phyloP scores from a whole-genome alignment of 2,797 vertebrate species.

The Ctenochaetus hawaiiensis region DNA sequence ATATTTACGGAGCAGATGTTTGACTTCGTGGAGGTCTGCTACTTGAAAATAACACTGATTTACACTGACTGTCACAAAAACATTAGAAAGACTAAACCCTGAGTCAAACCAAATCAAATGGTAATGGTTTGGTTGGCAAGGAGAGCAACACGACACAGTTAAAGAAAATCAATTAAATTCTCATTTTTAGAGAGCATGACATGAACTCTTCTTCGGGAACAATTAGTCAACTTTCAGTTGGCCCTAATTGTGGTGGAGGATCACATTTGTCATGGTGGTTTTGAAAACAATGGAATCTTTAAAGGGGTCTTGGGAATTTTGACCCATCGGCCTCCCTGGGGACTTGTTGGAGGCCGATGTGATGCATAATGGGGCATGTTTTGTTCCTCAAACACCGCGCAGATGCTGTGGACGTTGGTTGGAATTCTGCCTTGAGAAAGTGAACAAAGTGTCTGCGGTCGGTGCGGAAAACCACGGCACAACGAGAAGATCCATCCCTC shows the following conservation, averaged over 20 bases:
- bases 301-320: constrained; percentile 52
- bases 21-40: constrained; percentile 80
- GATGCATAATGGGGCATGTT: constrained; percentile 69
- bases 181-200: constrained; percentile 44
- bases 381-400: constrained; percentile 55
- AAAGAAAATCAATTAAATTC: constrained; percentile 40
- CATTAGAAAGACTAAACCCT: constrained; percentile 51
- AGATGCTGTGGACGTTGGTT: constrained; percentile 49
- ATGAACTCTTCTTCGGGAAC: constrained; percentile 35
- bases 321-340: constrained; percentile 47
- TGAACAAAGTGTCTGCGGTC: constrained; percentile 78
- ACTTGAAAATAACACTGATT: constrained; percentile 73
- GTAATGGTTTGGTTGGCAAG: constrained; percentile 46
- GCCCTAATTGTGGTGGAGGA: constrained; percentile 57
- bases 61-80: constrained; percentile 65
- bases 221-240: constrained; percentile 53
- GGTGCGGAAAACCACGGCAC: constrained; percentile 43
- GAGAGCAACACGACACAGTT: constrained; percentile 43
- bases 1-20: constrained; percentile 81
- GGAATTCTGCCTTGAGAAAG: constrained; percentile 70
- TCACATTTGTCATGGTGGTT: constrained; percentile 76
- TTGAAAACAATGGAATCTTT: constrained; percentile 57
- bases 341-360: constrained; percentile 66
- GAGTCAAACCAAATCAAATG: constrained; percentile 68
- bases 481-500: constrained; percentile 63